Evolutionary conservation across 2,888 invertebrate genomes (phyloP).

Genomic region (Cyclophora punctaria): DNA sequence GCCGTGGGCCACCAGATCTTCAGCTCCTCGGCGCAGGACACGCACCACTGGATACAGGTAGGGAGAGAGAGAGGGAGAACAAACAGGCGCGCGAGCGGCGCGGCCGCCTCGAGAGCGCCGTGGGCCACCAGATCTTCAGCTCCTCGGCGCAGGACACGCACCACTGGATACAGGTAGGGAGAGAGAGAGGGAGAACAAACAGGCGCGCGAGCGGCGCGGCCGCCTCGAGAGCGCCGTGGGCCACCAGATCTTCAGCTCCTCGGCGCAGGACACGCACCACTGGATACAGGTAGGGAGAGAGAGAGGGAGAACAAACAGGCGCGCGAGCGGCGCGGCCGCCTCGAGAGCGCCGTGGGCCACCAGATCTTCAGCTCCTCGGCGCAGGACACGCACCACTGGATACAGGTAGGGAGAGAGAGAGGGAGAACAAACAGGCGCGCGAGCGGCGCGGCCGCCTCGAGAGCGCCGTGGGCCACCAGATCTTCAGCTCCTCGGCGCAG

Average conservation of each 20-base stretch:
- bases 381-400: constrained; percentile 87
- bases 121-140: constrained; percentile 95
- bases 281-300: constrained; percentile 79
- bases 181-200: constrained; percentile 30
- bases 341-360: constrained; percentile 96
- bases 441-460: constrained; percentile 90
- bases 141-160: constrained; percentile 86
- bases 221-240: constrained; percentile 96
- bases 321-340: constrained; percentile 84
- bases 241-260: constrained; percentile 92
- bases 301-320: constrained; percentile 74
- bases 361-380: constrained; percentile 94
- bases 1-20: constrained; percentile 97
- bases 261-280: constrained; percentile 85
- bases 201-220: constrained; percentile 87
- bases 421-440: constrained; percentile 77
- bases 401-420: constrained; percentile 58
- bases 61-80: too few relatives aligned
- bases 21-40: constrained; percentile 86
- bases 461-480: constrained; percentile 96
- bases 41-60: constrained; percentile 86
- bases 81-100: constrained; percentile 87
- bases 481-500: constrained; percentile 90
- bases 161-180: constrained; percentile 82
- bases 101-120: constrained; percentile 91